Percentiles rank a stretch among this genome's conserved stretches.
Evolutionary conservation across 2,113 vertebrate species (phyloP).

Genomic region (Rhadina sibilatrix): DNA sequence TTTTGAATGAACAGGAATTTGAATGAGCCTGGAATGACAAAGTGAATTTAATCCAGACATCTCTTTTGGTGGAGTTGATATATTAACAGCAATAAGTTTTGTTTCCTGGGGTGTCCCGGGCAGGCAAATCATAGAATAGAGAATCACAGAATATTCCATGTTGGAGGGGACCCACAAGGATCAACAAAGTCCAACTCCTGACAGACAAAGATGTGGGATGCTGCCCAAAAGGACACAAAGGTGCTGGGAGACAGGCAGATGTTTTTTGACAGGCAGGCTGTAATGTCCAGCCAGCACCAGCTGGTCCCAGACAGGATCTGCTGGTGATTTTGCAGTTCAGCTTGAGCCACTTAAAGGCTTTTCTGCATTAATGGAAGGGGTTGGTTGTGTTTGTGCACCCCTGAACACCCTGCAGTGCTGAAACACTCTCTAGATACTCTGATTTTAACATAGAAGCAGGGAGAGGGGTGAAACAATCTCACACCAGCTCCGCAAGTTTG

Average conservation of each 20-base stretch:
- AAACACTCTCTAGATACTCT: neutral
- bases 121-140: neutral
- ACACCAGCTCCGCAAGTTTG: neutral
- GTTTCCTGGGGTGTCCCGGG: neutral
- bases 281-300: neutral
- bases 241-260: neutral
- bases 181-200: accelerated
- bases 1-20: neutral
- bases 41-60: neutral
- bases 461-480: neutral
- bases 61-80: neutral
- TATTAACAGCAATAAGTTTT: neutral
- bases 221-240: neutral
- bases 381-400: neutral
- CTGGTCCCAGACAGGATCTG: neutral
- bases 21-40: neutral
- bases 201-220: neutral
- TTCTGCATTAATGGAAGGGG: neutral
- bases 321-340: neutral
- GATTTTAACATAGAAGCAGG: neutral
- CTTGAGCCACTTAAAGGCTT: neutral
- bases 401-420: neutral
- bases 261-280: neutral
- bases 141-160: neutral
- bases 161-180: neutral